Base-by-base conservation (phyloP, 2,113 vertebrate genomes). In the Gallinago paraguaiae region DNA sequence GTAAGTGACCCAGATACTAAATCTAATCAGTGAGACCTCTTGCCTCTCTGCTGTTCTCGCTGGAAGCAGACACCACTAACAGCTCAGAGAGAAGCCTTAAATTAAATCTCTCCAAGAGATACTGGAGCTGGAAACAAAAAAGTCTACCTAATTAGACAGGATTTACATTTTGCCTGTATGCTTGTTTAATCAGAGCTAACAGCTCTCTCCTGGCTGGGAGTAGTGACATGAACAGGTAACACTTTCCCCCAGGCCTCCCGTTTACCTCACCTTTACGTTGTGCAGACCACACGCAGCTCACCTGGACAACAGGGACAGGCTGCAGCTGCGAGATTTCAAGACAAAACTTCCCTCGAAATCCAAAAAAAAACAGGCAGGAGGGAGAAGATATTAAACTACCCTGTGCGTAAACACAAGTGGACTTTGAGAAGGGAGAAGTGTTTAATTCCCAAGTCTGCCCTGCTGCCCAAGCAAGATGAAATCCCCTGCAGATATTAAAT, bases 401-500 rank as follows among this genome's bases (percentile, higher is more conserved):
- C 53, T 15, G 11, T 1, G 1, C 0, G 0, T 11, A 45, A 86
- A 57, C 2, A 3, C 71, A 13, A 35, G 37, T 1, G 8, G 82
- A 30, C 13, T 48, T 61, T 22, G 43, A 28, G 30, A 46, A 46
- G 50, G 61, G 39, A 25, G 51, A 61, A 31, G 13, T 3, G 7
- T 23, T 45, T 39, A 14, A 1, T 17, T 7, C 27, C 50, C 48
- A 69, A 4, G 20, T 3, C 22, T 25, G 48, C 17, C 67, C 33
- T 7, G 30, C 60, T 24, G 17, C 24, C 8, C 8, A 3, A n/a
- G 30, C 23, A 14, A 24, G 23, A 22, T 13, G 22, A 56, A 39
- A 16, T 6, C 37, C 30, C 2, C 0, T 1, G 15, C 7, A 30
- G 46, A 35, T 0, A 2, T 3, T 11, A 5, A 1, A 13, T 1